Conservation (phyloP, 2,113 vertebrate genomes). For the Pyxicephalus adspersus region DNA sequence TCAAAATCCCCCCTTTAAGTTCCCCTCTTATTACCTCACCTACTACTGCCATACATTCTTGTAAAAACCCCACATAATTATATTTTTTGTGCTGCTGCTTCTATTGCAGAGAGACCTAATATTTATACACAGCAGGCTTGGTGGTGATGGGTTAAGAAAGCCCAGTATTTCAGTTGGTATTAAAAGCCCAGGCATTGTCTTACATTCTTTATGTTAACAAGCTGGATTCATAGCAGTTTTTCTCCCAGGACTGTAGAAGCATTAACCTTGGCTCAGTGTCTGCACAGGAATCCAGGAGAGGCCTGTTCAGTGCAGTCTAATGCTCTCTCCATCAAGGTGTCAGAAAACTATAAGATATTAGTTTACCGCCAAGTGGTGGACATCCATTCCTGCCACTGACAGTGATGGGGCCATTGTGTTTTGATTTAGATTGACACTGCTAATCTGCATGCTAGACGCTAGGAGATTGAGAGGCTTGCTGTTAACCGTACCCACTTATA, state of each 20-base stretch:
- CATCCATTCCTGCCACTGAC: conserved; percentile 29
- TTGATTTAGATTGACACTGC: conserved; percentile 42
- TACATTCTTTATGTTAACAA: conserved; percentile 17
- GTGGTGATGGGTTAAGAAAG: too few species aligned
- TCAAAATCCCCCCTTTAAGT: too few species aligned
- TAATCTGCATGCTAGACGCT: conserved; percentile 47
- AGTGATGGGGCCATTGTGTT: conserved; percentile 26
- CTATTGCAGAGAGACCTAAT: too few species aligned
- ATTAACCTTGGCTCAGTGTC: conserved; percentile 53
- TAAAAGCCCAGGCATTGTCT: neutral
- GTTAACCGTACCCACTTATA: neutral
- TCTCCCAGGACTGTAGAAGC: conserved; percentile 24
- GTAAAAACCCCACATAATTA: too few species aligned
- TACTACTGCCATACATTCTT: too few species aligned
- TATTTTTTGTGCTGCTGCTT: too few species aligned
- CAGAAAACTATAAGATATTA: conserved; percentile 34
- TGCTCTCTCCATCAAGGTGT: conserved; percentile 31
- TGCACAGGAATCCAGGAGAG: conserved; percentile 48
- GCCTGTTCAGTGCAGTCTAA: conserved; percentile 50
- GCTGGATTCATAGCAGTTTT: conserved; percentile 21
- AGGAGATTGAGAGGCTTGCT: neutral
- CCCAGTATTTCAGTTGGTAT: neutral
- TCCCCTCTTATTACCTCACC: too few species aligned
- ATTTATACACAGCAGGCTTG: too few species aligned
- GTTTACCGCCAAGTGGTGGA: neutral